Conservation (phyloP, 2,797 vertebrate species). For the Enteromius anoplus region DNA sequence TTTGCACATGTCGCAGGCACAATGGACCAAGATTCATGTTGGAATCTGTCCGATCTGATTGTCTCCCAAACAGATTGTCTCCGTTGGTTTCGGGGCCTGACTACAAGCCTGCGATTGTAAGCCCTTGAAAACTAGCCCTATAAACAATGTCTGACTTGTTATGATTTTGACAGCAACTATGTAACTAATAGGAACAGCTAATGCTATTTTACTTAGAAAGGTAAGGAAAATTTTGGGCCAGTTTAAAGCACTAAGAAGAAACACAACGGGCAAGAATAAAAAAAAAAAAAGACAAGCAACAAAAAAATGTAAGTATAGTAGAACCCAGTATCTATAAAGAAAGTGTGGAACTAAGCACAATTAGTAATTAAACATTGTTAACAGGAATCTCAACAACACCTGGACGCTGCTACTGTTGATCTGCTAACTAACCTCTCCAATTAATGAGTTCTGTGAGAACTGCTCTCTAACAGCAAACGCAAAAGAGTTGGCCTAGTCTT, state of each 20-base stretch:
- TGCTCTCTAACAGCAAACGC: background rate
- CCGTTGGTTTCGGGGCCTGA: constrained; percentile 14
- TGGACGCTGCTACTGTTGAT: background rate
- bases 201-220: background rate
- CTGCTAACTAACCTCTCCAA: background rate
- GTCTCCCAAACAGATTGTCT: constrained; percentile 51
- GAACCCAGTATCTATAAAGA: background rate
- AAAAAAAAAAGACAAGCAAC: background rate
- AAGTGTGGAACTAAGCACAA: background rate
- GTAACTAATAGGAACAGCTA: constrained; percentile 6
- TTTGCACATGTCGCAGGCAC: constrained; percentile 54
- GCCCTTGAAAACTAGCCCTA: constrained; percentile 23
- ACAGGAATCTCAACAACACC: background rate
- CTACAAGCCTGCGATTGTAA: constrained; percentile 33
- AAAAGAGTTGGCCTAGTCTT: background rate
- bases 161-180: constrained; percentile 37
- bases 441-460: background rate
- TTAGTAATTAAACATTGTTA: background rate
- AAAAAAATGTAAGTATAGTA: background rate
- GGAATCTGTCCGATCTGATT: constrained; percentile 57
- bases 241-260: background rate
- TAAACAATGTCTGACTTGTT: constrained; percentile 5
- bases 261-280: background rate
- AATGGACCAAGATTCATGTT: constrained; percentile 48
- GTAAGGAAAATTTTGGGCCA: background rate